phyloP scores from a whole-genome alignment of 2,888 invertebrate species.

The Torymus texanus region DNA sequence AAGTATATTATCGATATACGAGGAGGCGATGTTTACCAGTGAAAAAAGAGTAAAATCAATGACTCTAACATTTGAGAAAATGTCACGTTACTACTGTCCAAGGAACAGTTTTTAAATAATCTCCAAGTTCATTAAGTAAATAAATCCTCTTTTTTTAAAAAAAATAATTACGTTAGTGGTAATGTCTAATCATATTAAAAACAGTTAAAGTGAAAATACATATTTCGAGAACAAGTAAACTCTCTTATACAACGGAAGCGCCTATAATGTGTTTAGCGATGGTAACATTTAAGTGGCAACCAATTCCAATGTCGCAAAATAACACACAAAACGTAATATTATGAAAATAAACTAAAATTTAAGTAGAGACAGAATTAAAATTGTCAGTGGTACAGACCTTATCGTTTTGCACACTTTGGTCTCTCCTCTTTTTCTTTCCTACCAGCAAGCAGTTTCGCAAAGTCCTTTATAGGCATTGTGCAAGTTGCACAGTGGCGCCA shows the following conservation, averaged over 20 bases:
- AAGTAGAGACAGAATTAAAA: conserved; percentile 64
- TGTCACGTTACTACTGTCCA: conserved; percentile 62
- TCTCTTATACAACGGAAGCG: conserved; percentile 63
- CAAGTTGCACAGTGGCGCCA: too few relatives aligned
- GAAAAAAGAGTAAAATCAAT: conserved; percentile 59
- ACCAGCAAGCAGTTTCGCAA: conserved; percentile 53
- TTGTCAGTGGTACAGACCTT: conserved; percentile 58
- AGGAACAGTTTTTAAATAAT: conserved; percentile 66
- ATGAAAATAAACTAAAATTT: conserved; percentile 59
- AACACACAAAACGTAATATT: conserved; percentile 60
- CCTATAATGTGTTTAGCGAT: conserved; percentile 64
- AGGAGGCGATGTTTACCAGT: conserved; percentile 66
- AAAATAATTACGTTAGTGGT: conserved; percentile 66
- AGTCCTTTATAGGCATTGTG: conserved; percentile 18
- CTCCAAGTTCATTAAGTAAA: conserved; percentile 67
- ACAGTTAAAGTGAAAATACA: conserved; percentile 43
- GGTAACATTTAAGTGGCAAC: conserved; percentile 56
- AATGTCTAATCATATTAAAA: conserved; percentile 66
- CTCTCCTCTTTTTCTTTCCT: conserved; percentile 54
- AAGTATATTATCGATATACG: conserved; percentile 62
- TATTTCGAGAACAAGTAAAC: conserved; percentile 48
- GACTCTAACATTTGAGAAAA: conserved; percentile 53
- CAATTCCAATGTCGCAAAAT: conserved; percentile 55
- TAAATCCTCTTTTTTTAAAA: conserved; percentile 63
- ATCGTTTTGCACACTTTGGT: conserved; percentile 47